Base-by-base conservation (phyloP, 1,140 invertebrate species). In the Tyrophagus putrescentiae region DNA sequence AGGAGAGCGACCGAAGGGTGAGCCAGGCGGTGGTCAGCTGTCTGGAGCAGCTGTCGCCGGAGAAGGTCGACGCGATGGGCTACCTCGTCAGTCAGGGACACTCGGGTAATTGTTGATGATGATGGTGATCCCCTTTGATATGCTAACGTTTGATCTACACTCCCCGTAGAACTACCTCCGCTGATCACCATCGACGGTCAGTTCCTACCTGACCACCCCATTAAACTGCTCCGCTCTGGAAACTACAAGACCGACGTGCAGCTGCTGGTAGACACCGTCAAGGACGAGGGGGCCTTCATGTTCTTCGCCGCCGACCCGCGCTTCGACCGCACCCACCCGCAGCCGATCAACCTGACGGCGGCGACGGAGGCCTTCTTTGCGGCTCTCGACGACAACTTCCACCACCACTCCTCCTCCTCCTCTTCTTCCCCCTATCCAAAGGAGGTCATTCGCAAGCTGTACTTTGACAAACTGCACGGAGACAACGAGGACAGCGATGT, bases 101-200 rank as follows among this genome's bases (percentile, higher is more conserved):
- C n/a, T n/a, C n/a, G n/a, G n/a, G n/a, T n/a, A n/a, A n/a, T n/a
- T n/a, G n/a, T n/a, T n/a, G n/a, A n/a, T n/a, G n/a, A n/a, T n/a
- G n/a, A n/a, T n/a, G n/a, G n/a, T 25, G 31, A 48, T 48, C 31
- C 18, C 21, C 23, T 48, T 48, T 9, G 21, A 9, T 25, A 7
- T 7, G 18, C 31, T 7, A 48, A 7, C 7, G 23, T 48, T 48
- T 21, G 45, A 7, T 48, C 41, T 42, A 42, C 6, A 3, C 18
- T 42, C 3, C 6, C 25, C 25, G 41, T n/a, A n/a, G n/a, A n/a
- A n/a, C n/a, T n/a, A n/a, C n/a, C n/a, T n/a, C n/a, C n/a, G n/a
- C n/a, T n/a, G n/a, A n/a, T n/a, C n/a, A 41, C 69, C 77, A 39
- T 39, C n/a, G 36, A 39, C 36, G 36, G 36, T 13, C 36, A 39